These are phyloP conservation scores for Ploceus nigricollis DNA, from an alignment of 2,113 vertebrate genomes.

Conservation along the genomic window DNA sequence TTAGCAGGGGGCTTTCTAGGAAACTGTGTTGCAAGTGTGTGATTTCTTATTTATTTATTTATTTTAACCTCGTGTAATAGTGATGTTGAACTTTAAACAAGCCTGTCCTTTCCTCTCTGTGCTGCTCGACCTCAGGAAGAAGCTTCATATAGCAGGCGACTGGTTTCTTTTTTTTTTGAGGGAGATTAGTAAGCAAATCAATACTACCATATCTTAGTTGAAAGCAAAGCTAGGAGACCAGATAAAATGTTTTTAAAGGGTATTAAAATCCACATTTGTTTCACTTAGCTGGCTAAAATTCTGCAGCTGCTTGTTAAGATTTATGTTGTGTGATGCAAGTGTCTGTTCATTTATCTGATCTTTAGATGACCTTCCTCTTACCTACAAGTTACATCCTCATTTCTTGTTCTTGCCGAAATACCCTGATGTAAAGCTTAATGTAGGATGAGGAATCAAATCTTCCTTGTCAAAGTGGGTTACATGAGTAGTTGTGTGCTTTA, in stretches of 20 bases:
- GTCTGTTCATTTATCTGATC: neutral
- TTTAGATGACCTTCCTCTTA: neutral
- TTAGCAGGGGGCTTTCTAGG: conserved; percentile 64
- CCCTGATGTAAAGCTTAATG: neutral
- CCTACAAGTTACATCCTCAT: neutral
- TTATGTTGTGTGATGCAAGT: neutral
- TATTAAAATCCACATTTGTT: neutral
- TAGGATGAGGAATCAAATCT: neutral
- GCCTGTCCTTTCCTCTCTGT: neutral
- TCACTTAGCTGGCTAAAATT: neutral
- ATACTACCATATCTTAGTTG: neutral
- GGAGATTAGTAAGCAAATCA: neutral
- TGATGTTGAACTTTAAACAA: neutral
- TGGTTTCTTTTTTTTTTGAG: neutral
- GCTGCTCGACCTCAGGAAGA: neutral
- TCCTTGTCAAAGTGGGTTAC: neutral
- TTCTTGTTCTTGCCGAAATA: neutral
- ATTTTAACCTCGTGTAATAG: neutral
- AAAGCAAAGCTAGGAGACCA: neutral
- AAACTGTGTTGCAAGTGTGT: conserved; percentile 8
- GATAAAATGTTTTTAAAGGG: neutral
- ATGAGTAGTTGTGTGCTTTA: neutral
- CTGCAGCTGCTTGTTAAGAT: neutral
- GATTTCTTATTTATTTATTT: neutral
- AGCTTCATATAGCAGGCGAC: neutral